A percentile compares a stretch with the other conserved stretches of the same genome.
Evolutionary conservation across 2,888 invertebrate species (phyloP).

Genomic region (Caenorhabditis sp.): DNA sequence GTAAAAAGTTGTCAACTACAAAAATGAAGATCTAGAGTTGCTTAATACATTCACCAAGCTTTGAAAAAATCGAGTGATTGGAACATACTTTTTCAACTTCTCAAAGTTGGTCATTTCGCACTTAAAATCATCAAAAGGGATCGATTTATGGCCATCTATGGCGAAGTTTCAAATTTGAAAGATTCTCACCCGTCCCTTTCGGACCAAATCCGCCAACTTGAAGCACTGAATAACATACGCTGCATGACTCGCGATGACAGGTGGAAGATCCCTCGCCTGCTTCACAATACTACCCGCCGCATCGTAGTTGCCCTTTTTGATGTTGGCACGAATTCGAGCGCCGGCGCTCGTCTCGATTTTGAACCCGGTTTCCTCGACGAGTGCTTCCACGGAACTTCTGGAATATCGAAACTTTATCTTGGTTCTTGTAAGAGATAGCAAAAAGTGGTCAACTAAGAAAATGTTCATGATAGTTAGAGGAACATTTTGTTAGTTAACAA

Average conservation of each 20-base stretch:
- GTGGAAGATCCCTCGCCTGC: constrained; percentile 25
- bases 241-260: constrained; percentile 14
- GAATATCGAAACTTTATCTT: constrained; percentile 13
- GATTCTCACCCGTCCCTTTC: constrained; percentile 25
- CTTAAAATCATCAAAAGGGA: too few relatives aligned
- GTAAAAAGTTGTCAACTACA: not conserved
- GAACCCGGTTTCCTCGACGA: constrained; percentile 80
- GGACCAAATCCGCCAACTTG: constrained; percentile 51
- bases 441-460: too few relatives aligned
- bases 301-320: constrained; percentile 72
- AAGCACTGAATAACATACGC: constrained; percentile 49
- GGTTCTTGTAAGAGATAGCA: too few relatives aligned
- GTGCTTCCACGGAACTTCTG: constrained; percentile 77
- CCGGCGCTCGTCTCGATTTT: constrained; percentile 77
- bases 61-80: too few relatives aligned
- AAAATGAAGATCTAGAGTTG: too few relatives aligned
- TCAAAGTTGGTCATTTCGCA: not conserved
- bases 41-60: too few relatives aligned
- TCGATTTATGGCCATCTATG: too few relatives aligned
- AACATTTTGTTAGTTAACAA: too few relatives aligned
- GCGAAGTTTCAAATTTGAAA: not conserved
- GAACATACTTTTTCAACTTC: too few relatives aligned
- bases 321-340: constrained; percentile 65
- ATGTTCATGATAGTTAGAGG: too few relatives aligned
- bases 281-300: constrained; percentile 71